phyloP scores from a whole-genome alignment of 2,888 invertebrate genomes.

The Germaria angustata region DNA sequence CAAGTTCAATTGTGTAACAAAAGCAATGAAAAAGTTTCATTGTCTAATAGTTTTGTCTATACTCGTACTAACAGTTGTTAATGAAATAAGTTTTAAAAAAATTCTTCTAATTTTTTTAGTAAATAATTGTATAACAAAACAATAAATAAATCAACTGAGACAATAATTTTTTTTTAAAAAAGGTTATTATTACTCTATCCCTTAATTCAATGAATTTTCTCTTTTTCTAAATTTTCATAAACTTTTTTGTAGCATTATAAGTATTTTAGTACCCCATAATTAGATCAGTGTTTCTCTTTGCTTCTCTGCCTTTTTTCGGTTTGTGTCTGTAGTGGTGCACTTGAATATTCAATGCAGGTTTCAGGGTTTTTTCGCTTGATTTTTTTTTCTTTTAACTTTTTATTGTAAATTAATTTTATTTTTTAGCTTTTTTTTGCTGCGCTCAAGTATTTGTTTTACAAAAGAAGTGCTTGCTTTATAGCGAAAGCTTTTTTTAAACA shows the following conservation, averaged over 20 bases:
- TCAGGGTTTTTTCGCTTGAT: slow-evolving; percentile 12
- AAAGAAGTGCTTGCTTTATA: slow-evolving; percentile 59
- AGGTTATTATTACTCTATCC: too few species aligned
- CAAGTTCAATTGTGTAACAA: slow-evolving; percentile 4
- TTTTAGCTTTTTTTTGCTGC: neutral
- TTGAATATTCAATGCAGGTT: slow-evolving; percentile 41
- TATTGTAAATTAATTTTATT: neutral
- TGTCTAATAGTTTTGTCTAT: slow-evolving; percentile 21
- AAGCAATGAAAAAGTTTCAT: slow-evolving; percentile 18
- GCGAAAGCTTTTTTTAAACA: slow-evolving; percentile 7
- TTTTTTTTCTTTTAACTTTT: neutral
- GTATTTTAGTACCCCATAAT: neutral
- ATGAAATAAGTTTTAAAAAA: neutral
- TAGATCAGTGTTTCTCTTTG: neutral
- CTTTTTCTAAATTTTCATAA: neutral
- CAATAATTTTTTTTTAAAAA: too few species aligned
- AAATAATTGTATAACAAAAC: neutral
- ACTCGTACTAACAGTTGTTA: neutral
- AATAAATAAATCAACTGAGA: neutral
- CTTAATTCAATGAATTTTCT: too few species aligned
- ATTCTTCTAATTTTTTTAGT: neutral
- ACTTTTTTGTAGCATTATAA: too few species aligned
- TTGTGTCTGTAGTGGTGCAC: slow-evolving; percentile 5
- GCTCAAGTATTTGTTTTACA: slow-evolving; percentile 36
- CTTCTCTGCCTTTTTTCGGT: neutral